Evolutionary conservation across 2,113 vertebrate species (phyloP), one percentile per base, ranked within the genome.

Genomic region (Ibidorhyncha struthersii): DNA sequence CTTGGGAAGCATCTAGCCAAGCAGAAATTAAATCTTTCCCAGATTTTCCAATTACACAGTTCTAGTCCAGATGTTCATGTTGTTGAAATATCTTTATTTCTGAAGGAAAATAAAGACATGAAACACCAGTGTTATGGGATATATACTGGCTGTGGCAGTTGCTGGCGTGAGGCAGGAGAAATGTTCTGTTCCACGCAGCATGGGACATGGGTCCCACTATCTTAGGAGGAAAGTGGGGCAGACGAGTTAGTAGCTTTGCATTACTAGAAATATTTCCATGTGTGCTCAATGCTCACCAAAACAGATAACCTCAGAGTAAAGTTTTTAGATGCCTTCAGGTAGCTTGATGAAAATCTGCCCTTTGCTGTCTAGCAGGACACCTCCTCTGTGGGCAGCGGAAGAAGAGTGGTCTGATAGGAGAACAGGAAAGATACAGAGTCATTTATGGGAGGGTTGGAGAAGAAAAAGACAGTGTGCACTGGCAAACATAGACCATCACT

Each of bases 71-170:
- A 89, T 93, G 82, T 92, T 95, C 66, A 9, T 45, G 43, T 84
- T 91, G 52, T 59, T 95, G 92, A 84, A 94, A 82, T 77, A 73
- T 85, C 92, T 93, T 96, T 81, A 50, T 95, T 90, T 96, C 63
- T 56, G 70, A 52, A 82, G 49, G 41, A 63, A 94, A 94, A 92
- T 78, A 80, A 85, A 93, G 74, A 74, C 38, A 61, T 56, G 66
- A 47, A 86, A 78, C 19, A 34, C 14, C 47, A 63, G 8, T 20
- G 34, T 74, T 30, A 38, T 22, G n/a, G 36, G 18, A 56, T 90
- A 5, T 40, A 23, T 62, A 66, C 23, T 69, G 62, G 5, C 58
- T 94, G n/a, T 83, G 76, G 80, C 70, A 87, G 26, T 27, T 90
- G 43, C 72, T 93, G 79, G 72, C 56, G 74, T 70, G 50, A 96